Evolutionary conservation across 2,113 vertebrate genomes (phyloP).

Genomic region (Atrichornis clamosus): DNA sequence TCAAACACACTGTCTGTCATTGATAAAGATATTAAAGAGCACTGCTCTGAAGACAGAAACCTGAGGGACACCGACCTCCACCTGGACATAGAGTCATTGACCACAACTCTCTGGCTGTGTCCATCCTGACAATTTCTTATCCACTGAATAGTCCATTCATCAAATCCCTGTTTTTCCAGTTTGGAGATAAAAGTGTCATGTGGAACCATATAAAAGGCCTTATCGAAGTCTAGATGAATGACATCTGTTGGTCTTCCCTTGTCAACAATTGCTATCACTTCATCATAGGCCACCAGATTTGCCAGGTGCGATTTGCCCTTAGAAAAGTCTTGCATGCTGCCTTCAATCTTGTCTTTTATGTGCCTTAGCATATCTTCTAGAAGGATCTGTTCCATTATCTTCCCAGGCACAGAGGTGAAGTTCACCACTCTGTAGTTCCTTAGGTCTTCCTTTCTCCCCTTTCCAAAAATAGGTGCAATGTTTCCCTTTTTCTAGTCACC

Average conservation of each 20-base stretch:
- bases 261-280: neutral
- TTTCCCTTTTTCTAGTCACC: neutral
- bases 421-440: neutral
- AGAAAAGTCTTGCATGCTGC: neutral
- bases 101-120: neutral
- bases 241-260: neutral
- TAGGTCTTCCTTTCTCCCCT: neutral
- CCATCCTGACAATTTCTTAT: neutral
- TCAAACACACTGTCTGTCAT: neutral
- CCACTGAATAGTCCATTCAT: neutral
- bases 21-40: neutral
- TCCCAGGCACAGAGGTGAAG: neutral
- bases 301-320: neutral
- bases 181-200: neutral
- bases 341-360: neutral
- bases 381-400: neutral
- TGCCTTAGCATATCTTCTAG: neutral
- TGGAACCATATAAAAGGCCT: neutral
- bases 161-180: neutral
- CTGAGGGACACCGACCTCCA: neutral
- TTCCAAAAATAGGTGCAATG: neutral
- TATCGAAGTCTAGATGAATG: neutral
- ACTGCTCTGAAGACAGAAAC: neutral
- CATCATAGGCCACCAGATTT: neutral
- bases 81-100: neutral